Conservation (phyloP, 92 coral and sea anemone genomes). For the Chrysogorgia sp. region DNA sequence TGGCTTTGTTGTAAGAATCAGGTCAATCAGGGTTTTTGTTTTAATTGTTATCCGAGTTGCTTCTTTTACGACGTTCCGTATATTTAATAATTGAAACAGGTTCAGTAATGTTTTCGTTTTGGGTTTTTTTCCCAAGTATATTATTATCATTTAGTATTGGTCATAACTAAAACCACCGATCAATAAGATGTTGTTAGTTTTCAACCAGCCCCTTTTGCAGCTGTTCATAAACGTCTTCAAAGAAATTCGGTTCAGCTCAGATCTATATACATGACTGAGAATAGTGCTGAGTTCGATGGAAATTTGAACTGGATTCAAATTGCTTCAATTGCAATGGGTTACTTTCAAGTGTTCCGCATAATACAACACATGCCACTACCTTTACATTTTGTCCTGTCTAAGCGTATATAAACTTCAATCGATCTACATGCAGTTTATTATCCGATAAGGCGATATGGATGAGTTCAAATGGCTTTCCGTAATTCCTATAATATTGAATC, state of each 20-base stretch:
- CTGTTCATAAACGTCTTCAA: conserved; percentile 22
- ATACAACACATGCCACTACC: conserved; percentile 36
- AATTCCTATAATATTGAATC: too few relatives aligned
- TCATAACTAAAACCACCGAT: conserved; percentile 59
- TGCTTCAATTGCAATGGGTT: conserved; percentile 57
- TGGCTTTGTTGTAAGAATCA: conserved; percentile 62
- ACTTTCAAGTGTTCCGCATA: conserved; percentile 56
- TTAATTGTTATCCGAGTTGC: conserved; percentile 56
- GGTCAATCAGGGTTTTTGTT: conserved; percentile 54
- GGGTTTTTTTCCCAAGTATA: conserved; percentile 9
- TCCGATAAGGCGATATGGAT: too few relatives aligned
- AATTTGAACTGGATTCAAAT: conserved; percentile 51
- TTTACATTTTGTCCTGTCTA: too few relatives aligned
- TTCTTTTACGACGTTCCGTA: conserved; percentile 57
- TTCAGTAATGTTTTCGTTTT: conserved; percentile 52
- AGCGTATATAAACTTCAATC: too few relatives aligned
- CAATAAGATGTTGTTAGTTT: conserved; percentile 55
- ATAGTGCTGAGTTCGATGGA: conserved; percentile 37
- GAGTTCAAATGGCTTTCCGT: too few relatives aligned
- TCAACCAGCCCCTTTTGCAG: conserved; percentile 60
- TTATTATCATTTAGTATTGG: conserved; percentile 28
- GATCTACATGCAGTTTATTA: too few relatives aligned
- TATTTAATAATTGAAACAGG: conserved; percentile 52
- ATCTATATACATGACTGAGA: conserved; percentile 56
- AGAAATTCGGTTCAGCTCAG: conserved; percentile 53